A percentile compares a stretch with the other conserved stretches of the same genome.
Conservation (phyloP, 1,140 invertebrate species). For the Drosophila hydei region DNA sequence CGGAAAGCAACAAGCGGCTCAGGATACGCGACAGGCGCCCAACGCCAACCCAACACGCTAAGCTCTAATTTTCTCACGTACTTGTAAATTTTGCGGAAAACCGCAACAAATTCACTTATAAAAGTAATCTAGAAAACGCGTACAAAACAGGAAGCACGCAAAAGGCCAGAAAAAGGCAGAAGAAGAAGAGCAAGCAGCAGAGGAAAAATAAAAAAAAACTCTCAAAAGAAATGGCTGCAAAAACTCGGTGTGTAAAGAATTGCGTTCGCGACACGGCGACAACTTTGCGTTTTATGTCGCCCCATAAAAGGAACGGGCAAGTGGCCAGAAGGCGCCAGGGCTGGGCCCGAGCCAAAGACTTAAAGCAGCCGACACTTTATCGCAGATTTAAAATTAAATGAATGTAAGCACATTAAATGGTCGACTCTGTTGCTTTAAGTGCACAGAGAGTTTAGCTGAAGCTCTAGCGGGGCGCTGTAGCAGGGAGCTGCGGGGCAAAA, state of each 20-base stretch:
- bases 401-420: constrained; percentile 79
- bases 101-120: constrained; percentile 82
- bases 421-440: constrained; percentile 62
- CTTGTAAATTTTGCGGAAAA: constrained; percentile 83
- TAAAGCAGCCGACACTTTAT: constrained; percentile 71
- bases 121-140: constrained; percentile 82
- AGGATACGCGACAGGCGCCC: constrained; percentile 6
- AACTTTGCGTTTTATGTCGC: constrained; percentile 67
- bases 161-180: constrained; percentile 38
- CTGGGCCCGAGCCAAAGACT: constrained; percentile 30
- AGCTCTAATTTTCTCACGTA: constrained; percentile 82
- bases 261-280: constrained; percentile 78
- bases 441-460: constrained; percentile 29
- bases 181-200: neutral
- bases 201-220: constrained; percentile 27
- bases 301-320: constrained; percentile 18
- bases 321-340: neutral
- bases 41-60: constrained; percentile 55
- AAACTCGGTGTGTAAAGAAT: constrained; percentile 68
- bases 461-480: constrained; percentile 16
- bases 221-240: constrained; percentile 38
- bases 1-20: constrained; percentile 67
- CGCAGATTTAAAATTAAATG: constrained; percentile 77
- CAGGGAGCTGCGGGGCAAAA: constrained; percentile 22
- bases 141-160: constrained; percentile 74